These are phyloP conservation scores for Petromus typicus DNA, from an alignment of 2,113 vertebrate species.

Conservation along the genomic window DNA sequence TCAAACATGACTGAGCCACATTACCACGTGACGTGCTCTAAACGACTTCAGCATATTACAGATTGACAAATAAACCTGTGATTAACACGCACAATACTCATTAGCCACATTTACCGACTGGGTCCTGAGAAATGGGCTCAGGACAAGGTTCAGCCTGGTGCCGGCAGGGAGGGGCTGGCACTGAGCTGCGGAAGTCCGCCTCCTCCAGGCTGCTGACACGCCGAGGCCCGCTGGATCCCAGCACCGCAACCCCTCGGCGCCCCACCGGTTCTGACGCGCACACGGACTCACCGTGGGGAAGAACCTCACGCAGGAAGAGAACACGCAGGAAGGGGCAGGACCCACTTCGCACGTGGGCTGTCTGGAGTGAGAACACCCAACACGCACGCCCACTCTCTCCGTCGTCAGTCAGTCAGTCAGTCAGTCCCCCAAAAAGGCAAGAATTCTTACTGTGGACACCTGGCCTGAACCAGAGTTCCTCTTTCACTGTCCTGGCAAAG, in stretches of 20 bases:
- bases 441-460: neutral
- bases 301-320: neutral
- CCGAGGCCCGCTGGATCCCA: too few relatives aligned
- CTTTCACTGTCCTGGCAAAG: neutral
- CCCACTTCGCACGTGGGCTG: too few relatives aligned
- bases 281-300: neutral
- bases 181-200: rapidly evolving
- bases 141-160: neutral
- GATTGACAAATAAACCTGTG: neutral
- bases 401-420: too few relatives aligned
- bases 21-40: neutral
- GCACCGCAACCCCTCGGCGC: too few relatives aligned
- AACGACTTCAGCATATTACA: neutral
- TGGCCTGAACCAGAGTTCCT: neutral
- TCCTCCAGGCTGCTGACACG: neutral
- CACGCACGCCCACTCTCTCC: too few relatives aligned
- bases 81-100: neutral
- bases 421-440: neutral
- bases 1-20: neutral
- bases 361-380: too few relatives aligned
- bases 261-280: neutral
- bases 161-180: neutral
- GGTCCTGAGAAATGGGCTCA: neutral
- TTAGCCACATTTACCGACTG: neutral
- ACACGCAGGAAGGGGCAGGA: too few relatives aligned